A percentile compares a stretch with the other conserved stretches of the same genome.
phyloP scores from a whole-genome alignment of 2,797 vertebrate species.

The Danio choprae region DNA sequence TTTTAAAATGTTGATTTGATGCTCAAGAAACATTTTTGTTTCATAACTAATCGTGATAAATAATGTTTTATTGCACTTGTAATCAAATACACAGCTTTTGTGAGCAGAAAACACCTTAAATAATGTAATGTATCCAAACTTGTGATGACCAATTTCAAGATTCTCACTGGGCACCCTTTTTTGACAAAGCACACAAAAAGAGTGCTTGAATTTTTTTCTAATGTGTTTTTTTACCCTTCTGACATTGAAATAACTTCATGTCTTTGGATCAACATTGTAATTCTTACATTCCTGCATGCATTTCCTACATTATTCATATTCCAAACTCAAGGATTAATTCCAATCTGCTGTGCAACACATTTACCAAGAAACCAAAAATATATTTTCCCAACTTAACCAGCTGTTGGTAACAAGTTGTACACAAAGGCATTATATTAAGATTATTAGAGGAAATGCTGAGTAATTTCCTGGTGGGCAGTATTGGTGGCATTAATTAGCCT shows the following conservation, averaged over 20 bases:
- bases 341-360: not conserved
- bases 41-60: too few species aligned
- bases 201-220: constrained; percentile 4
- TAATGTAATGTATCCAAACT: too few species aligned
- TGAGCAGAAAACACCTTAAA: too few species aligned
- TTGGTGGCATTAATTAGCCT: constrained; percentile 9
- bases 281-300: not conserved
- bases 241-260: constrained; percentile 39
- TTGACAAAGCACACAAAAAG: not conserved
- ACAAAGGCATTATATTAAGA: not conserved
- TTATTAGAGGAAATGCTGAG: constrained; percentile 18
- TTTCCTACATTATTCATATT: constrained; percentile 1
- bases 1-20: too few species aligned
- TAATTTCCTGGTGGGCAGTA: constrained; percentile 29
- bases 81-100: too few species aligned
- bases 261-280: not conserved
- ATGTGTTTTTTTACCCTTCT: too few species aligned
- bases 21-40: too few species aligned
- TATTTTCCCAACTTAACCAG: not conserved
- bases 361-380: not conserved
- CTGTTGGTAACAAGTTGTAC: not conserved
- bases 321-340: constrained; percentile 33
- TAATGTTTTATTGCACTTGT: too few species aligned
- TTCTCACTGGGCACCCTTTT: too few species aligned
- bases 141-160: too few species aligned